A percentile compares a stretch with the other conserved stretches of the same genome.
Evolutionary conservation across 2,113 vertebrate species (phyloP).

Genomic region (Ivindomyrus marchei): DNA sequence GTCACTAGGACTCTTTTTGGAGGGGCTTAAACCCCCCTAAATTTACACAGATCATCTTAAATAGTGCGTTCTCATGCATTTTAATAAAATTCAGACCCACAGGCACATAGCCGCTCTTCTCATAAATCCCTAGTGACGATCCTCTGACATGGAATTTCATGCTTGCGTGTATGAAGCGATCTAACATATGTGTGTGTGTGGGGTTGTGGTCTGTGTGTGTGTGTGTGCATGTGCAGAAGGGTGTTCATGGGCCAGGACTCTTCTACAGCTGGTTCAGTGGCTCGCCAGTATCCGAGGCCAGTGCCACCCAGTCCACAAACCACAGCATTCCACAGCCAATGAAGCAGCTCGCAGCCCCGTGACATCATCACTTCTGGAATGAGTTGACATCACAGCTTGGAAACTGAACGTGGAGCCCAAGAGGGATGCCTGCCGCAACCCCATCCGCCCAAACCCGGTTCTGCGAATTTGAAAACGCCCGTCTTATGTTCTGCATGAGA

Average conservation of each 20-base stretch:
- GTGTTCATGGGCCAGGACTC: background rate
- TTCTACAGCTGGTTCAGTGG: background rate
- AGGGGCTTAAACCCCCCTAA: background rate
- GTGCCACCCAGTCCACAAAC: constrained; percentile 11
- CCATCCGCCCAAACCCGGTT: background rate
- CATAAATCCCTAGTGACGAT: background rate
- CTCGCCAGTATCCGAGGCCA: background rate
- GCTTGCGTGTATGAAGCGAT: background rate
- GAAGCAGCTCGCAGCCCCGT: constrained; percentile 42
- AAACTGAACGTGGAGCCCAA: constrained; percentile 9
- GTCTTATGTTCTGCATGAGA: background rate
- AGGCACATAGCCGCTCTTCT: background rate
- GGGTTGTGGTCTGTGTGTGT: background rate
- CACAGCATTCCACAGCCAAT: constrained; percentile 53
- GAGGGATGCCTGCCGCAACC: background rate
- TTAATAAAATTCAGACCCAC: background rate
- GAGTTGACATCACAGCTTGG: constrained; percentile 38
- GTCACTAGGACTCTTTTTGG: background rate
- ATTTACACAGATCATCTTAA: background rate
- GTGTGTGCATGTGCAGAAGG: background rate
- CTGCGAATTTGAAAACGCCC: background rate
- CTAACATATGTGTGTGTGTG: background rate
- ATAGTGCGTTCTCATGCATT: background rate
- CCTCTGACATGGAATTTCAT: background rate
- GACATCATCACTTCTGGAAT: constrained; percentile 59